Evolutionary conservation across 2,113 vertebrate species (phyloP).

Genomic region (Callopanchax toddi): DNA sequence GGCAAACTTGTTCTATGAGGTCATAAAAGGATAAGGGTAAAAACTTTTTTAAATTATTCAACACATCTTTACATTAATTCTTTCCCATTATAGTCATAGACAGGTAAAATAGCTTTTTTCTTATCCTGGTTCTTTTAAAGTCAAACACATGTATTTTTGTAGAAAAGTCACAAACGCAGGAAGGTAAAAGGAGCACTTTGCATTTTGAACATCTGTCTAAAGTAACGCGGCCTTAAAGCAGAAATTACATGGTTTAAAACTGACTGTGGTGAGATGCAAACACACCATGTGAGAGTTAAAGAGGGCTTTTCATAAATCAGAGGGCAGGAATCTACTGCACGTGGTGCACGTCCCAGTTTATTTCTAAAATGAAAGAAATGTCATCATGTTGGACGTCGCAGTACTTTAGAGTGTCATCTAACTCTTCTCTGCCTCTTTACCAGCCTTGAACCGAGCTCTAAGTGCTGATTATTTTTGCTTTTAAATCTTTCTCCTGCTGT

Average conservation of each 20-base stretch:
- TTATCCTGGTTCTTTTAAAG: too few species aligned
- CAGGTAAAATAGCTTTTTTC: too few species aligned
- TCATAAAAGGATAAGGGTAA: background rate
- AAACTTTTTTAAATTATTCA: too few species aligned
- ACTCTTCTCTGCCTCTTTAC: background rate
- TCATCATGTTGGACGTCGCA: background rate
- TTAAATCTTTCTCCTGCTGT: background rate
- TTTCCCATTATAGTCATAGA: too few species aligned
- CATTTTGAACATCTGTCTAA: background rate
- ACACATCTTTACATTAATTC: too few species aligned
- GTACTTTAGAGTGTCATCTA: background rate
- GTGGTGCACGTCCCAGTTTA: background rate
- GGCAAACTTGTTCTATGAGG: background rate
- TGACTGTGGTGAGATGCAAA: conserved; percentile 9
- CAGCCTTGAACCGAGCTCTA: background rate
- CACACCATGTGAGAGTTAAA: conserved; percentile 3
- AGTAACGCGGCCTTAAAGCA: conserved; percentile 20
- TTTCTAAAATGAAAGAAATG: conserved; percentile 10
- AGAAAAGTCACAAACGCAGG: too few species aligned
- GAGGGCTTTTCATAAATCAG: conserved; percentile 1
- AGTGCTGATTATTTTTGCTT: background rate
- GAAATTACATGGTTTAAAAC: conserved; percentile 8
- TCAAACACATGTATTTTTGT: too few species aligned
- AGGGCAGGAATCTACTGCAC: background rate
- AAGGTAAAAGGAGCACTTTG: conserved; percentile 4